Percentiles rank a stretch among this genome's conserved stretches.
Evolutionary conservation across 2,797 vertebrate species (phyloP).

Genomic region (Bradypodion pumilum): DNA sequence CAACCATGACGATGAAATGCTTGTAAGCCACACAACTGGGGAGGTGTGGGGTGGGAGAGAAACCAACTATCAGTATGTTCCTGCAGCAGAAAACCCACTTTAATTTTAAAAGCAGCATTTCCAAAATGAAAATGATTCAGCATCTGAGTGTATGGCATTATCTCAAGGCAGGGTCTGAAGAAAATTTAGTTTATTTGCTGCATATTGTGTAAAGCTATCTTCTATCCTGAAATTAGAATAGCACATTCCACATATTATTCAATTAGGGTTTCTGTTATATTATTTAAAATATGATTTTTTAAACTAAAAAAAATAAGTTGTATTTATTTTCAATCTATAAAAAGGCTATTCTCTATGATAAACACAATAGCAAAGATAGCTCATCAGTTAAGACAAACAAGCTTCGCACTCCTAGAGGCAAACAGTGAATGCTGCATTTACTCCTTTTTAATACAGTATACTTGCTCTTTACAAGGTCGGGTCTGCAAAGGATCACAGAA

Average conservation of each 20-base stretch:
- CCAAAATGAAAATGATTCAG: constrained; percentile 55
- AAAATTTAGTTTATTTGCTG: background rate
- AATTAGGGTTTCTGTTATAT: background rate
- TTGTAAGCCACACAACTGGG: constrained; percentile 78
- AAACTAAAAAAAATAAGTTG: background rate
- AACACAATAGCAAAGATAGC: background rate
- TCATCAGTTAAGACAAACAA: background rate
- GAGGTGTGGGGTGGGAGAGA: background rate
- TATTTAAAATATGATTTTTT: background rate
- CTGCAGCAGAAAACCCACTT: constrained; percentile 59
- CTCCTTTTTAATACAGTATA: background rate
- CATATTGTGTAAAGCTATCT: background rate
- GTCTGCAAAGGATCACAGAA: background rate
- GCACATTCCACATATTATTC: background rate
- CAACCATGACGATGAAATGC: constrained; percentile 91
- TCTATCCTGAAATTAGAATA: background rate
- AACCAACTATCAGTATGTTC: constrained; percentile 60
- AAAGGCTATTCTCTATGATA: background rate
- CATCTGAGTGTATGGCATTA: constrained; percentile 12
- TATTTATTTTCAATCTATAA: background rate
- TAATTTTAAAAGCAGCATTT: constrained; percentile 60
- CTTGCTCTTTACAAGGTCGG: background rate
- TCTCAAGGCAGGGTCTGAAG: background rate
- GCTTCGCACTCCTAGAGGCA: background rate
- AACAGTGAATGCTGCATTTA: background rate